These are phyloP conservation scores for Adelognathus sp. DNA, from an alignment of 2,888 invertebrate species.

Conservation along the genomic window DNA sequence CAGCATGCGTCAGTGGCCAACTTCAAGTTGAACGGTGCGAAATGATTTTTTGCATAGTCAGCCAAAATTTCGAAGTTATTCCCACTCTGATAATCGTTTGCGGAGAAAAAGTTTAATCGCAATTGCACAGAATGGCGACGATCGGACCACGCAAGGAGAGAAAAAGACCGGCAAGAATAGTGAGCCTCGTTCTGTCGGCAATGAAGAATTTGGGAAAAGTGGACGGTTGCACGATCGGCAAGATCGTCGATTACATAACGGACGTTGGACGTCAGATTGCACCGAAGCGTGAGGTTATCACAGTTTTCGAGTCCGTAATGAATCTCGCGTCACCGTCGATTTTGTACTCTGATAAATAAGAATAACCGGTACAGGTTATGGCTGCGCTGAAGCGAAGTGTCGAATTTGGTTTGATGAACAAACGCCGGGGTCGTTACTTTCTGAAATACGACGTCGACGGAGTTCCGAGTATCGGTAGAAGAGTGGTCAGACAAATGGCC, in stretches of 20 bases:
- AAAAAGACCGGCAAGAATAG: slow-evolving; percentile 56
- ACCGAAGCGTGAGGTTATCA: slow-evolving; percentile 67
- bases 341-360: background rate
- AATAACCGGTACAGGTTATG: slow-evolving; percentile 55
- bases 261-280: slow-evolving; percentile 56
- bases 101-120: background rate
- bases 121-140: slow-evolving; percentile 45
- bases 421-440: slow-evolving; percentile 64
- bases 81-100: background rate
- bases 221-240: slow-evolving; percentile 65
- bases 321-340: too few species aligned
- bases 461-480: background rate
- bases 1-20: too few species aligned
- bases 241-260: slow-evolving; percentile 66
- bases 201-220: slow-evolving; percentile 63
- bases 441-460: slow-evolving; percentile 32
- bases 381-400: slow-evolving; percentile 67
- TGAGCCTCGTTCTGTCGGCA: slow-evolving; percentile 64
- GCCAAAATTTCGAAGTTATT: slow-evolving; percentile 29
- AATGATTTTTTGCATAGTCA: too few species aligned
- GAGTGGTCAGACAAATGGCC: background rate
- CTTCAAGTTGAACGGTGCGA: background rate
- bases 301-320: background rate
- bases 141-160: slow-evolving; percentile 32
- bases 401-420: slow-evolving; percentile 68